A percentile compares a stretch with the other conserved stretches of the same genome.
phyloP scores from a whole-genome alignment of 2,113 vertebrate species.

The Mandrillus leucophaeus region DNA sequence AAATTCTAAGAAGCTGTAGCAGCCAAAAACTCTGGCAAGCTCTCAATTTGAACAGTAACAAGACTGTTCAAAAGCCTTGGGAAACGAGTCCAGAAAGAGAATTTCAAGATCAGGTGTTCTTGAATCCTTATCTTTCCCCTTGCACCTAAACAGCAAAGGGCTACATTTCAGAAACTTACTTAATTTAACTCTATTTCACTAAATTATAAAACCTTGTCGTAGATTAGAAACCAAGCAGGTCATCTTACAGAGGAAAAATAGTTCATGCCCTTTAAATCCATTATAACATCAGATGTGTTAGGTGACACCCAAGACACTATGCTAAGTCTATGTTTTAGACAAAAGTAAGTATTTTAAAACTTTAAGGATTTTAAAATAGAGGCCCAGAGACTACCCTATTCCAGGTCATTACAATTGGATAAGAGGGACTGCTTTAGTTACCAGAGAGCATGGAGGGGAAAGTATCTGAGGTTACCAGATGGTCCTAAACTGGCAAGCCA shows the following conservation, averaged over 20 bases:
- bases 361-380: constrained; percentile 8
- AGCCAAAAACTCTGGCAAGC: neutral
- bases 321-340: neutral
- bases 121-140: neutral
- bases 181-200: neutral
- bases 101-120: neutral
- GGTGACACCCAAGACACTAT: neutral
- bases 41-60: neutral
- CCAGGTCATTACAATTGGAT: neutral
- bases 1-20: neutral
- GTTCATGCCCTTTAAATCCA: neutral
- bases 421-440: neutral
- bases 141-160: neutral
- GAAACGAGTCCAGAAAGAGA: neutral
- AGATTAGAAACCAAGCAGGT: neutral
- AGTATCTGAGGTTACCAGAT: neutral
- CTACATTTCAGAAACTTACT: neutral
- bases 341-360: constrained; percentile 25
- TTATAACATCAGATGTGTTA: neutral
- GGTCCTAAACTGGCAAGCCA: neutral
- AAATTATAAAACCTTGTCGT: neutral
- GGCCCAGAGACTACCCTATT: neutral
- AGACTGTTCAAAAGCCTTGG: neutral
- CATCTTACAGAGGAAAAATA: neutral
- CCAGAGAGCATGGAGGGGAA: neutral